phyloP scores from a whole-genome alignment of 2,113 vertebrate species.

The Dicrurus megarhynchus region DNA sequence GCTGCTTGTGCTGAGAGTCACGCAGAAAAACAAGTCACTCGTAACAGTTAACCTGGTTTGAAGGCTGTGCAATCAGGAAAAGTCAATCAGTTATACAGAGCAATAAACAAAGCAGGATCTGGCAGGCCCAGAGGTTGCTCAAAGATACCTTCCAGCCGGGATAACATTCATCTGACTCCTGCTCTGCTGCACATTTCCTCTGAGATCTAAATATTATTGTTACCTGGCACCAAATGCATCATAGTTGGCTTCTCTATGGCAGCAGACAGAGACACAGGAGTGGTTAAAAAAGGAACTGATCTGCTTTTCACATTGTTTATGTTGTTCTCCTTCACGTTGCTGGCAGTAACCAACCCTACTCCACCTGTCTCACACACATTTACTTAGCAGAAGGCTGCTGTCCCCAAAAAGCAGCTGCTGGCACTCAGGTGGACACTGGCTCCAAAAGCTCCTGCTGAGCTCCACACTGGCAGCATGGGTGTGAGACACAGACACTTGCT shows the following conservation, averaged over 20 bases:
- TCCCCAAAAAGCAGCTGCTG: not conserved
- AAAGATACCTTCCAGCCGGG: not conserved
- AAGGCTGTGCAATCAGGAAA: not conserved
- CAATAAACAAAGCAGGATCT: not conserved
- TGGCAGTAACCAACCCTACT: not conserved
- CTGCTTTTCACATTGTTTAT: not conserved
- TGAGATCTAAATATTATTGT: not conserved
- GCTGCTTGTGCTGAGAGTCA: not conserved
- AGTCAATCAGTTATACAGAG: not conserved
- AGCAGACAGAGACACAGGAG: not conserved
- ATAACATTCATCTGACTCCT: not conserved
- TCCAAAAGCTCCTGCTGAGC: not conserved
- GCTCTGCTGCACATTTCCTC: not conserved
- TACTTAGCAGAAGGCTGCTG: not conserved
- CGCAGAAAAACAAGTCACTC: not conserved
- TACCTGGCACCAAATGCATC: not conserved
- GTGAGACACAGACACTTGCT: not conserved
- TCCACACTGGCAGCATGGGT: not conserved
- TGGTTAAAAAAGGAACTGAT: not conserved
- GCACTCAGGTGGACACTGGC: not conserved
- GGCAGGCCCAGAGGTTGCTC: not conserved
- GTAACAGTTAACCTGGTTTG: not conserved
- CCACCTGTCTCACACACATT: not conserved
- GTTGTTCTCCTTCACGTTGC: not conserved
- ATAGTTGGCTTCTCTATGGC: not conserved